phyloP scores from a whole-genome alignment of 2,888 invertebrate genomes.

The Anodontia alba region DNA sequence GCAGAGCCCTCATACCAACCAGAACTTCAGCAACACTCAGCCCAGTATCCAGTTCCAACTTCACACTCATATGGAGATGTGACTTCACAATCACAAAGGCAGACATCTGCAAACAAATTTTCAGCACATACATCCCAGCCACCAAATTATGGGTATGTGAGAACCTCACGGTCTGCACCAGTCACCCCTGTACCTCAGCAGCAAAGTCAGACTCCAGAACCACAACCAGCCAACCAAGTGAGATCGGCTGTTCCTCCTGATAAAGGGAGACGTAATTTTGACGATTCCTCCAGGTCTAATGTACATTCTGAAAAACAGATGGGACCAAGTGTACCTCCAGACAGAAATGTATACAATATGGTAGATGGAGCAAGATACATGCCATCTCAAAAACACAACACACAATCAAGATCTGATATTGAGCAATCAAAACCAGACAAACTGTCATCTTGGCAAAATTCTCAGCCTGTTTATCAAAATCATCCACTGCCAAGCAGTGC shows the following conservation, averaged over 20 bases:
- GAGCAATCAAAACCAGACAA: conserved; percentile 8
- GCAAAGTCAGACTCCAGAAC: conserved; percentile 18
- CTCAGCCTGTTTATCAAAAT: conserved; percentile 12
- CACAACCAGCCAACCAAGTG: not conserved
- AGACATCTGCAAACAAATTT: conserved; percentile 10
- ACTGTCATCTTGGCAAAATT: not conserved
- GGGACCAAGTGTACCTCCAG: not conserved
- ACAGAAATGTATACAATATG: not conserved
- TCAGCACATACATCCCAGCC: conserved; percentile 21
- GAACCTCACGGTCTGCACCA: conserved; percentile 40
- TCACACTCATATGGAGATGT: not conserved
- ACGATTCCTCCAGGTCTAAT: not conserved
- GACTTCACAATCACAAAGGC: not conserved
- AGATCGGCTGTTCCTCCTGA: not conserved
- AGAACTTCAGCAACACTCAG: not conserved
- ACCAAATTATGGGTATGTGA: conserved; percentile 37
- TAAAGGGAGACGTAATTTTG: not conserved
- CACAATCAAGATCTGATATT: not conserved
- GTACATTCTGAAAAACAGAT: not conserved
- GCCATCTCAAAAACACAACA: not conserved
- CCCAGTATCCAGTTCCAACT: not conserved
- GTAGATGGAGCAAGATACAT: not conserved
- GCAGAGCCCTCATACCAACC: conserved; percentile 26
- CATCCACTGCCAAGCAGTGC: conserved; percentile 1
- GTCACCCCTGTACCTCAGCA: conserved; percentile 48